Evolutionary conservation across 2,797 vertebrate species (phyloP), one percentile per base, ranked within the genome.

Genomic region (Smutsia temminckii): DNA sequence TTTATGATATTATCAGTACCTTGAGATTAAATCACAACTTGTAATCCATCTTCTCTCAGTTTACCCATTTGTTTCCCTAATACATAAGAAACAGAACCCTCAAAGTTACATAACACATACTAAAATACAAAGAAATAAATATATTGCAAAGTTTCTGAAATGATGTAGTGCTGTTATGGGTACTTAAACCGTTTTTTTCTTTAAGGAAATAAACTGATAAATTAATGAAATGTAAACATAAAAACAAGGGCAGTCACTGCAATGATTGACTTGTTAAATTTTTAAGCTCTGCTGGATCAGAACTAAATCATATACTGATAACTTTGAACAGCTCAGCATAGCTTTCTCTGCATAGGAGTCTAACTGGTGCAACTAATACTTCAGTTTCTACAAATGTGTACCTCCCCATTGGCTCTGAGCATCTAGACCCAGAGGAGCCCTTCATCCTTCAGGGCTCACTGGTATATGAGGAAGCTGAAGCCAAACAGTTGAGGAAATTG

Each of bases 1-100:
- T 96, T 94, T 93, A 85, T 94, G 85, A 66, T 83, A 71, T 84
- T 61, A 80, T 91, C 64, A 74, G 66, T 40, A 87, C 7, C 34
- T 42, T 21, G 20, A 80, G 16, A 83, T 74, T 83, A 92, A 89
- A 69, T 81, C 74, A 89, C 3, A 63, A 14, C 17, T 85, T 87
- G 37, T 7, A 57, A 74, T 87, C 37, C 32, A 64, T 81, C 59
- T 95, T 66, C 42, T 14, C 42, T 12, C 23, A 46, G 51, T 92
- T 75, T 94, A 55, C 10, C 34, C 34, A 74, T 81, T 96, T 55
- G n/a, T 74, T 81, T 95, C 89, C 61, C 46, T 94, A 93, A 80
- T 17, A 23, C 46, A 59, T 20, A n/a, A 92, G 34, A 49, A 53
- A 32, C 51, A 63, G 55, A 81, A 91, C 25, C 25, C 32, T 94